phyloP scores from a whole-genome alignment of 2,113 vertebrate species.

The Zosterops lateralis region DNA sequence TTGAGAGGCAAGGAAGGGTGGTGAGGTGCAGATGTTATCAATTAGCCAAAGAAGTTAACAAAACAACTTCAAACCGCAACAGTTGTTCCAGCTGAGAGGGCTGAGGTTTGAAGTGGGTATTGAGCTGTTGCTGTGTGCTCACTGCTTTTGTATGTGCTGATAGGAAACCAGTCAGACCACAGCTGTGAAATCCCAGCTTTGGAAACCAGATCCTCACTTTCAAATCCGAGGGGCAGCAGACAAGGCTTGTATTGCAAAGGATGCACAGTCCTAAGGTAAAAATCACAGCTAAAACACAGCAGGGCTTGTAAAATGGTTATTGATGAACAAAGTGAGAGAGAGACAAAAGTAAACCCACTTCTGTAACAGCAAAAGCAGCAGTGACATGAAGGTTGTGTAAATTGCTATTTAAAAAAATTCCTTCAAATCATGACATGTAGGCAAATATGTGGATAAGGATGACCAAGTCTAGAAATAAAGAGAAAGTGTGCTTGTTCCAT shows the following conservation, averaged over 20 bases:
- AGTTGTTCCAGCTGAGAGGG: slow-evolving; percentile 42
- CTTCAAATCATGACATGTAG: not conserved
- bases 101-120: not conserved
- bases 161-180: slow-evolving; percentile 17
- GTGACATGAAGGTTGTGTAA: not conserved
- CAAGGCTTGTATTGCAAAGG: not conserved
- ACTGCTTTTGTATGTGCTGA: not conserved
- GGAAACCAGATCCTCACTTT: not conserved
- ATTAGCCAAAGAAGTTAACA: slow-evolving; percentile 51
- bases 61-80: slow-evolving; percentile 38
- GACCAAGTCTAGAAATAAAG: not conserved
- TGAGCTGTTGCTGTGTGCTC: not conserved
- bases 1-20: not conserved
- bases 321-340: not conserved
- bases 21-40: slow-evolving; percentile 49
- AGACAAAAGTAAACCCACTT: not conserved
- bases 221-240: not conserved
- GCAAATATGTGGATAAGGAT: not conserved
- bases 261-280: not conserved
- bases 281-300: not conserved
- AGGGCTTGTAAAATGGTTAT: not conserved
- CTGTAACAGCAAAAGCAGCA: not conserved
- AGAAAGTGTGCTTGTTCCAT: not conserved
- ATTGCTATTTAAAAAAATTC: not conserved
- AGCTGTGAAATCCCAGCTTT: slow-evolving; percentile 38